A percentile compares a stretch with the other conserved stretches of the same genome.
phyloP scores from a whole-genome alignment of 2,888 invertebrate species.

The Mythimna vitellina region DNA sequence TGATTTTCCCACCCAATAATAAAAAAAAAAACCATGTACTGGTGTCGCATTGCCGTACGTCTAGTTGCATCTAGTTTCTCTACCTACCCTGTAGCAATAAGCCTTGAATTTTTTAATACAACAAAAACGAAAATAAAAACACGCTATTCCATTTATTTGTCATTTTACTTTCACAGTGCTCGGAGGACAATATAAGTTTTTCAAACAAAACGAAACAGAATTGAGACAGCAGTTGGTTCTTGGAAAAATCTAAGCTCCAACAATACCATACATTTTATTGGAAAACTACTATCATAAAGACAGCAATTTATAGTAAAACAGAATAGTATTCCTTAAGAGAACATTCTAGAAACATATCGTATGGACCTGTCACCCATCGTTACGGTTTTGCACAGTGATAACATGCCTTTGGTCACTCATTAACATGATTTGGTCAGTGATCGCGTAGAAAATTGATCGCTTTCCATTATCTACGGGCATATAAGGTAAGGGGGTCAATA shows the following conservation, averaged over 20 bases:
- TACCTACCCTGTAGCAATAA: too few species aligned
- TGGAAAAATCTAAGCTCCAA: constrained; percentile 1
- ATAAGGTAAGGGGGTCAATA: constrained; percentile 78
- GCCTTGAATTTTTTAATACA: too few species aligned
- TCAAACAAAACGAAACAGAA: constrained; percentile 4
- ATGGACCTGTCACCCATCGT: constrained; percentile 63
- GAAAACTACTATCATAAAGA: constrained; percentile 43
- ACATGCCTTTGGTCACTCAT: constrained; percentile 72
- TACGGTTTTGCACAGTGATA: constrained; percentile 74
- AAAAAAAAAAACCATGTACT: too few species aligned
- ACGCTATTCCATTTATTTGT: not conserved
- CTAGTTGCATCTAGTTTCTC: too few species aligned
- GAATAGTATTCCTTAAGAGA: constrained; percentile 38
- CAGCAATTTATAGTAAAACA: constrained; percentile 40
- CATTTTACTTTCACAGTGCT: not conserved
- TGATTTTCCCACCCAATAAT: too few species aligned
- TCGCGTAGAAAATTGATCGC: constrained; percentile 81
- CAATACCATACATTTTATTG: constrained; percentile 37
- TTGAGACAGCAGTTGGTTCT: constrained; percentile 12
- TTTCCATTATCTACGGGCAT: constrained; percentile 78
- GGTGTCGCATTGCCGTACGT: too few species aligned
- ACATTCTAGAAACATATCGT: constrained; percentile 46
- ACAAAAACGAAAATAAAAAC: too few species aligned
- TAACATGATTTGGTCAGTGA: constrained; percentile 84
- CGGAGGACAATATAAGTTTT: not conserved